Conservation (phyloP, 2,888 invertebrate genomes). For the Metallyticus violacea region DNA sequence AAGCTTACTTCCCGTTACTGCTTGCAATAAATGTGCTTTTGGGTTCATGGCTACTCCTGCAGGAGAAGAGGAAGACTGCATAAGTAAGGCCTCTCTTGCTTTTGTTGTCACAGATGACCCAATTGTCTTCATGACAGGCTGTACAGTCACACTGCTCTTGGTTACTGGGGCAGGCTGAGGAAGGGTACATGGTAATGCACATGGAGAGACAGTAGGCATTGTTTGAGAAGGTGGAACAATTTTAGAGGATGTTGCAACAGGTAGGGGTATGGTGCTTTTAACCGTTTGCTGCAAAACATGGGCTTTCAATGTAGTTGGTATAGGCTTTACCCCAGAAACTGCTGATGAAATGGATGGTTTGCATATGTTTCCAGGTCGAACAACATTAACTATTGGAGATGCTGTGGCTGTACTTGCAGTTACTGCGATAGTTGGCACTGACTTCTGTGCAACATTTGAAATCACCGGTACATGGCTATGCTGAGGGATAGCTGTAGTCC, state of each 20-base stretch:
- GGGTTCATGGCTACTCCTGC: constrained; percentile 43
- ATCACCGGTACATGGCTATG: constrained; percentile 27
- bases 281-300: constrained; percentile 38
- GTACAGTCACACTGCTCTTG: background rate
- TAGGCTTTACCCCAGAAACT: constrained; percentile 25
- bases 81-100: background rate
- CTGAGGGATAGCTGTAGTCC: constrained; percentile 16
- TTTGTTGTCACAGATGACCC: background rate
- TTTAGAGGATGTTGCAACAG: constrained; percentile 43
- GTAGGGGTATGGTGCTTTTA: constrained; percentile 48
- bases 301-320: constrained; percentile 28
- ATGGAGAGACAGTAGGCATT: background rate
- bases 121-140: constrained; percentile 38
- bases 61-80: background rate
- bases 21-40: constrained; percentile 47
- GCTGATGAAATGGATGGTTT: constrained; percentile 17
- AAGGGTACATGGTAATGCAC: background rate
- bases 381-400: constrained; percentile 18
- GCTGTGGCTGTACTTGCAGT: constrained; percentile 37
- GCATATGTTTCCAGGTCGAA: background rate
- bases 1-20: constrained; percentile 36
- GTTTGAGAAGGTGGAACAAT: constrained; percentile 25
- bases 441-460: constrained; percentile 22
- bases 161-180: constrained; percentile 29
- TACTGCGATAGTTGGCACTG: constrained; percentile 32